Evolutionary conservation across 2,797 vertebrate species (phyloP).

Genomic region (Hypotaenidia okinawae): DNA sequence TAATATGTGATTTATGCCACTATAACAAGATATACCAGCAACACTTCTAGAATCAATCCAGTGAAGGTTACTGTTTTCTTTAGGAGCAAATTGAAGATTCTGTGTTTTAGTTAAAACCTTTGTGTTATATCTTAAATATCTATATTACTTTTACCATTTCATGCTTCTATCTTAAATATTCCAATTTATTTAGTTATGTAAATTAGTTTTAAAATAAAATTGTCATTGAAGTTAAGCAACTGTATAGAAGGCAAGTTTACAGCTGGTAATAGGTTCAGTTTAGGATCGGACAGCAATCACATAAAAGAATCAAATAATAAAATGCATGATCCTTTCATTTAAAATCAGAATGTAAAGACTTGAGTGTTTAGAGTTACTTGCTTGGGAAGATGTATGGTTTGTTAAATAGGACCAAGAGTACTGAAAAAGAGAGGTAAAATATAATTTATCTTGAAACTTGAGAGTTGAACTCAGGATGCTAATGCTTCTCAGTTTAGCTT

Average conservation of each 20-base stretch:
- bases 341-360: neutral
- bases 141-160: conserved; percentile 40
- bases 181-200: conserved; percentile 17
- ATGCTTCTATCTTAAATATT: conserved; percentile 49
- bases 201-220: conserved; percentile 35
- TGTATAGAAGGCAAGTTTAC: neutral
- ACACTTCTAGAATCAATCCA: conserved; percentile 72
- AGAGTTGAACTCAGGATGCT: neutral
- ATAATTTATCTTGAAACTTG: neutral
- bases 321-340: neutral
- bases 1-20: conserved; percentile 50
- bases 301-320: neutral
- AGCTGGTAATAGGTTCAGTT: neutral
- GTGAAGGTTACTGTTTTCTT: conserved; percentile 69
- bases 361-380: neutral
- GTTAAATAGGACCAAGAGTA: neutral
- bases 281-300: neutral
- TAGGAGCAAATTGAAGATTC: conserved; percentile 62
- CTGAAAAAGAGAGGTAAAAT: neutral
- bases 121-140: conserved; percentile 33
- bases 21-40: conserved; percentile 62
- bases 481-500: neutral
- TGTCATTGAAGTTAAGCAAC: conserved; percentile 5
- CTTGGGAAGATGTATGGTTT: neutral
- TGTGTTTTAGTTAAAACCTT: conserved; percentile 53